Base-by-base conservation (phyloP, 1,140 invertebrate genomes). In the Drosophila auraria region DNA sequence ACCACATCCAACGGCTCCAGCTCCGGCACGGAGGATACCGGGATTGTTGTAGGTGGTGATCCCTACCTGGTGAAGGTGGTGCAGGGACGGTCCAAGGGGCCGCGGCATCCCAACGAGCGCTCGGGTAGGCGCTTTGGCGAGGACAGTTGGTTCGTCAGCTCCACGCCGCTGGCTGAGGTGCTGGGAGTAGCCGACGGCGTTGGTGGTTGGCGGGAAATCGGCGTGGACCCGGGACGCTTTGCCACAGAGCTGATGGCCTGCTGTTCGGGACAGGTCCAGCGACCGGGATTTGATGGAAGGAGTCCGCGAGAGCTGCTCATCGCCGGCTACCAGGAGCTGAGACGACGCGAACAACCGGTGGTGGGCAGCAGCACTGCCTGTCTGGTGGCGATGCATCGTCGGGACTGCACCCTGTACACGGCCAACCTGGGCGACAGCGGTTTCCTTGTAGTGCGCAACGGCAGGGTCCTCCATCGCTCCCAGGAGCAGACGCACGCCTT, bases 101-200 rank as follows among this genome's bases (percentile, higher is more conserved):
- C 44, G 25, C 20, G 7, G 2, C 40, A 15, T 6, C 23, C 11
- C 2, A 36, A 15, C 4, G 15, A n/a, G 6, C 30, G 4, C 4
- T 15, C n/a, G 1, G 50, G 12, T 23, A 30, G 44, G 6, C 78
- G 86, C 0, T 89, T 53, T 45, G 84, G 84, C 2, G 84, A 89
- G 59, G 82, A 89, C 45, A 84, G 86, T 44, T 89, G 64, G 74
- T 89, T 89, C 33, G 9, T 79, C 2, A 59, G 59, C 51, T 75
- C 69, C n/a, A 82, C 84, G 27, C 74, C 78, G 2, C 54, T 25
- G 23, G 82, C 84, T 4, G 84, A 84, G 8, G 68, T 69, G 6
- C 30, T 89, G 36, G 84, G 84, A 42, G 86, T 89, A 45, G 84
- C 86, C 5, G 84, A 89, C 14, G 84, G 84, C 0, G 84, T 87